Conservation (phyloP, 2,888 invertebrate genomes). For the Zonitis immaculata region DNA sequence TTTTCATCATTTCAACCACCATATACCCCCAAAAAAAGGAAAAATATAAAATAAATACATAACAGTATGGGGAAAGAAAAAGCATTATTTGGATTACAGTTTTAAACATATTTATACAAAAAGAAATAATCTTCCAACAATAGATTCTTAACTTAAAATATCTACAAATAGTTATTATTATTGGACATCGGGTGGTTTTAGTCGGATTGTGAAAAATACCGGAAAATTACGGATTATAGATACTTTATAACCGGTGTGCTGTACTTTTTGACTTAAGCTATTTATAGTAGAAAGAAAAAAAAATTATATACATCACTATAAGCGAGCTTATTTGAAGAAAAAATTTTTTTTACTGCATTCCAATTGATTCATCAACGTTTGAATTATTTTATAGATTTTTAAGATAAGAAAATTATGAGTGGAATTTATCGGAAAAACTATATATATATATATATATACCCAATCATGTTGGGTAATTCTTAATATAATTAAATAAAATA, state of each 20-base stretch:
- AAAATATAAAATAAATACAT: too few species aligned
- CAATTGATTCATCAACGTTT: too few species aligned
- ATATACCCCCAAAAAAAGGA: too few species aligned
- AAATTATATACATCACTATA: too few species aligned
- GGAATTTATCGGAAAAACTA: too few species aligned
- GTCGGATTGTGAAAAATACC: background rate
- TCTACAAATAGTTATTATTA: background rate
- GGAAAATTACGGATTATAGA: background rate
- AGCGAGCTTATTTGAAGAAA: too few species aligned
- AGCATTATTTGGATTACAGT: background rate
- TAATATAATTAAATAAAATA: too few species aligned
- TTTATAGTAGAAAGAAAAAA: background rate
- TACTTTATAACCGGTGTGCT: background rate
- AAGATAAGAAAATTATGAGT: too few species aligned
- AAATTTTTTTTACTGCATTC: too few species aligned
- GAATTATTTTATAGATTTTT: too few species aligned
- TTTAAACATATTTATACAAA: background rate
- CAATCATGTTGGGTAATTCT: too few species aligned
- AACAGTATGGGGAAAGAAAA: background rate
- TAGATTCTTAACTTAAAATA: background rate
- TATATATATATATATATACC: too few species aligned
- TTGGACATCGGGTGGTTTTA: background rate
- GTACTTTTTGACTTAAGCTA: background rate
- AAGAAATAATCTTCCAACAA: background rate
- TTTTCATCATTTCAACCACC: background rate